Base-by-base conservation (phyloP, 2,113 vertebrate genomes). In the Peromyscus californicus region DNA sequence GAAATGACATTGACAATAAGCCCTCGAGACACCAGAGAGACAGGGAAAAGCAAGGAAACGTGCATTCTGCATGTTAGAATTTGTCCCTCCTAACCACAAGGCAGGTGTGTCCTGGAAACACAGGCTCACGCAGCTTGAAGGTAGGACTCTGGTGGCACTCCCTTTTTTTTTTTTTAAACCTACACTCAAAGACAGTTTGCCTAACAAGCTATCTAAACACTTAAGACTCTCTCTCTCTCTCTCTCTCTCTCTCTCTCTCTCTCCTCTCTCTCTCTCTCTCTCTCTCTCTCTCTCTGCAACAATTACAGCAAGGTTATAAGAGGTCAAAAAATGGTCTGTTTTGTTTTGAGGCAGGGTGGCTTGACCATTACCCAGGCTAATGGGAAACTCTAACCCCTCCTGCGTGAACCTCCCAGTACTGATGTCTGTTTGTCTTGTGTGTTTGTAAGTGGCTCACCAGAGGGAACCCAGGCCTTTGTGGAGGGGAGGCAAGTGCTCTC, bases 21-120 rank as follows among this genome's bases (percentile, higher is more conserved):
- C 51, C 82, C 63, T 42, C 54, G 39, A 92, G 85, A 95, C 31
- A 29, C 17, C 33, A 72, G 72, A 86, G 39, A 91, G 65, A 0
- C 67, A 39, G 57, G 74, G 69, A 76, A 85, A n/a, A 51, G 24
- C 21, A 45, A 90, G 87, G 79, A 33, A 79, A 65, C 54, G 22
- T 57, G 90, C 61, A n/a, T 51, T 88, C 57, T 92, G 82, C 97
- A 97, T 79, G 97, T 96, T 97, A 69, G 92, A 94, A 96, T 96
- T 48, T 95, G 95, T 88, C 92, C 45, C 13, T 86, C 21, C 65
- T 89, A 74, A 92, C 88, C 80, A 54, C 92, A 36, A 5, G 39
- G 84, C 33, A 92, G 93, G 91, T 61, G 96, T 97, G 96, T 69
- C 94, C 45, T 90, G n/a, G 48, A 95, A 87, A 89, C 61, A 51